Conservation (phyloP, 1,140 invertebrate genomes). For the Drosophila pandora region DNA sequence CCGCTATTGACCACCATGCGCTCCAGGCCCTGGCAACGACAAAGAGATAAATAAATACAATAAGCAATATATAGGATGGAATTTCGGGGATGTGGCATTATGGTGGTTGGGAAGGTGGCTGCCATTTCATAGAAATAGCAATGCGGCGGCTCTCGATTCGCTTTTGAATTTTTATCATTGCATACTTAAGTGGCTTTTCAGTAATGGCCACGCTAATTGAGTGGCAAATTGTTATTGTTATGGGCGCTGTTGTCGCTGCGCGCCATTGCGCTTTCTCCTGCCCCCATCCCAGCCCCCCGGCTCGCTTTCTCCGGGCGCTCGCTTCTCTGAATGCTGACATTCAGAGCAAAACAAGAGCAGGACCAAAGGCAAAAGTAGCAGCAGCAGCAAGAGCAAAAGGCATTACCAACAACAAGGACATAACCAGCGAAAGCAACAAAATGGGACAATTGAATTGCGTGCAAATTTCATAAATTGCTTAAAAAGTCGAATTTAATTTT, state of each 20-base stretch:
- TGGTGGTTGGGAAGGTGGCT: background rate
- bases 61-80: slow-evolving; percentile 34
- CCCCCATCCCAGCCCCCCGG: background rate
- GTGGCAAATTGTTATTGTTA: slow-evolving; percentile 82
- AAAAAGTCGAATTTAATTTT: slow-evolving; percentile 72
- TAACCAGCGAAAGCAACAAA: slow-evolving; percentile 34
- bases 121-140: slow-evolving; percentile 53
- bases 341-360: slow-evolving; percentile 48
- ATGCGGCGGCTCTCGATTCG: slow-evolving; percentile 48
- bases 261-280: slow-evolving; percentile 52
- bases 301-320: background rate
- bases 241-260: slow-evolving; percentile 68
- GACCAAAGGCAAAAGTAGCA: slow-evolving; percentile 41
- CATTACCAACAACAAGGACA: slow-evolving; percentile 2
- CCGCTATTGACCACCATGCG: slow-evolving; percentile 87
- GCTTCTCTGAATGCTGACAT: slow-evolving; percentile 28
- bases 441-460: slow-evolving; percentile 70
- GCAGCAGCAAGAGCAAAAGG: slow-evolving; percentile 4
- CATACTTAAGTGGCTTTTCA: slow-evolving; percentile 81
- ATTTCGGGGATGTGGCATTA: background rate
- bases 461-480: slow-evolving; percentile 77
- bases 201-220: slow-evolving; percentile 80
- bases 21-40: slow-evolving; percentile 87
- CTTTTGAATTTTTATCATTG: slow-evolving; percentile 82
- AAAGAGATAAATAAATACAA: slow-evolving; percentile 69